phyloP scores from a whole-genome alignment of 2,113 vertebrate species.

The Eira barbara region DNA sequence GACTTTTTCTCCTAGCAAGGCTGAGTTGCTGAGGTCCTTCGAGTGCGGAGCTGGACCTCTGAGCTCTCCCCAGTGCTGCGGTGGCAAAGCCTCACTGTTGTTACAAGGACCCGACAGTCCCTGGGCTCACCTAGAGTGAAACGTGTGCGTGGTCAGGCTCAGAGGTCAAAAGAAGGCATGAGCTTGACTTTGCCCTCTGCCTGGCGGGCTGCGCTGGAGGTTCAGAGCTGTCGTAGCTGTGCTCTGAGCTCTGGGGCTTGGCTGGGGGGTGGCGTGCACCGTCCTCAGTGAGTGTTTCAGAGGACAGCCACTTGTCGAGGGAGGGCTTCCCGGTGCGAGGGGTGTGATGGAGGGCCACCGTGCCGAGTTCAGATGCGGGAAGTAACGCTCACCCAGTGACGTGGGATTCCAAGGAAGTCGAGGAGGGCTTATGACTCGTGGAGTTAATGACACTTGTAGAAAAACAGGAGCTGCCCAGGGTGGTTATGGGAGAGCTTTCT shows the following conservation, averaged over 20 bases:
- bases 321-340: neutral
- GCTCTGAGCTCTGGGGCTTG: neutral
- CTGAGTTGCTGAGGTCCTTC: neutral
- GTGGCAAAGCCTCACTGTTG: neutral
- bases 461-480: neutral
- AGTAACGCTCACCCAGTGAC: neutral
- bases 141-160: neutral
- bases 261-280: rapidly evolving
- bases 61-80: neutral
- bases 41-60: neutral
- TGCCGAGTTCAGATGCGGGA: neutral
- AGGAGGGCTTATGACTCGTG: neutral
- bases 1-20: neutral
- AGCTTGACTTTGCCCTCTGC: neutral
- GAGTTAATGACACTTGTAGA: too few species aligned
- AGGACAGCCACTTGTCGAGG: neutral
- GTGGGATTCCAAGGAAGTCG: neutral
- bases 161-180: neutral
- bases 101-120: neutral
- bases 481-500: rapidly evolving
- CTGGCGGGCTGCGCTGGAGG: neutral
- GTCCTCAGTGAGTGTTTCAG: neutral
- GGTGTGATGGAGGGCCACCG: too few species aligned
- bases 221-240: neutral
- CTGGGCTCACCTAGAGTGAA: neutral